Conservation (phyloP, 2,797 vertebrate genomes). For the Spheniscus humboldti region DNA sequence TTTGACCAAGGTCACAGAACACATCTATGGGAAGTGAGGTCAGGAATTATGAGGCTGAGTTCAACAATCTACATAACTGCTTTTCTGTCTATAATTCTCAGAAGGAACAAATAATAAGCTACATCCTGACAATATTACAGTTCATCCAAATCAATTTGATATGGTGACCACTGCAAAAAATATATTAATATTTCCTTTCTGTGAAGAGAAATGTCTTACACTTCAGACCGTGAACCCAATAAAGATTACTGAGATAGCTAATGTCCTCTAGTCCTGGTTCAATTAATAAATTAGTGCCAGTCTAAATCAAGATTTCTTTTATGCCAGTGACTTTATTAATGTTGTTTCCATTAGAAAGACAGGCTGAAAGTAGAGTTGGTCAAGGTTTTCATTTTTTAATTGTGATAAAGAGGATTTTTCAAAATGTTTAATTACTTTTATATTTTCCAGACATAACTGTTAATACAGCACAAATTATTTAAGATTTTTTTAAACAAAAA, state of each 20-base stretch:
- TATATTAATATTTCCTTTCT: not conserved
- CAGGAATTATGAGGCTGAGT: not conserved
- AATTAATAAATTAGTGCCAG: not conserved
- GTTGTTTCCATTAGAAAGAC: not conserved
- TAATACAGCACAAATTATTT: not conserved
- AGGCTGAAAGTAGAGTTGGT: not conserved
- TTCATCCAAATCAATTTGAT: not conserved
- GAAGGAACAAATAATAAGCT: not conserved
- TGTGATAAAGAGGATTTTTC: not conserved
- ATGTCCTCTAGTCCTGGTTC: not conserved
- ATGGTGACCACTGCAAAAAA: not conserved
- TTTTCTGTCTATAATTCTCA: not conserved
- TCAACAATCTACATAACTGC: not conserved
- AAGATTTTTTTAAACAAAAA: not conserved
- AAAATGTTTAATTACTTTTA: not conserved
- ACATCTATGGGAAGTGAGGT: not conserved
- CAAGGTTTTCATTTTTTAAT: not conserved
- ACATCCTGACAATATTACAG: not conserved
- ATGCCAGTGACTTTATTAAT: not conserved
- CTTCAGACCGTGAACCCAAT: not conserved
- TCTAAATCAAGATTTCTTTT: not conserved
- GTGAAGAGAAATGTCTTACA: not conserved
- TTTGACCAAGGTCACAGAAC: not conserved
- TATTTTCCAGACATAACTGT: not conserved
- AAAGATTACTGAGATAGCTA: not conserved